Evolutionary conservation across 2,797 vertebrate genomes (phyloP).

Genomic region (Setipinna tenuifilis): DNA sequence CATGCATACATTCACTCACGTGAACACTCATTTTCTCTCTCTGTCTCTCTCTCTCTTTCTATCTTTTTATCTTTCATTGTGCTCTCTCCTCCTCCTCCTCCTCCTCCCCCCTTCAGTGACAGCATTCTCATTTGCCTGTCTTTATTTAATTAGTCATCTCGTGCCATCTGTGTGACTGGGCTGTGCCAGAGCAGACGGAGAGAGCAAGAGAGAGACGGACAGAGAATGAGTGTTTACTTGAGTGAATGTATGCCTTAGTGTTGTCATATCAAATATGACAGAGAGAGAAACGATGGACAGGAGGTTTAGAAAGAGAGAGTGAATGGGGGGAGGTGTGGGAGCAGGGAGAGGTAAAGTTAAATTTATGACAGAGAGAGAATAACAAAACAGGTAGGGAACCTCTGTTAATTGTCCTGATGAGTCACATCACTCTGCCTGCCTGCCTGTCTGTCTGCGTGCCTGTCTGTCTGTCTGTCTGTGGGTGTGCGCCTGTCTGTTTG

Average conservation of each 20-base stretch:
- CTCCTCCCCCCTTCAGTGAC: constrained; percentile 18
- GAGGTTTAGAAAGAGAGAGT: constrained; percentile 20
- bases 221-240: background rate
- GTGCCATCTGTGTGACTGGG: constrained; percentile 53
- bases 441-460: constrained; percentile 39
- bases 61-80: background rate
- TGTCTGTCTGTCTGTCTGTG: constrained; percentile 42
- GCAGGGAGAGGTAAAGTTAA: background rate
- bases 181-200: constrained; percentile 30
- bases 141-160: constrained; percentile 53
- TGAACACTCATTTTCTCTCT: background rate
- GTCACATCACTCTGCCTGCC: background rate
- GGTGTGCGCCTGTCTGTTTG: constrained; percentile 45
- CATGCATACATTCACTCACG: background rate
- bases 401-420: background rate
- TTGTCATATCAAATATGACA: constrained; percentile 30
- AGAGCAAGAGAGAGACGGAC: background rate
- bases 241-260: background rate
- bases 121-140: constrained; percentile 34
- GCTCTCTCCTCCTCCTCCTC: background rate
- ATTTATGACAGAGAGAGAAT: too few relatives aligned
- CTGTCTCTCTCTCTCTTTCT: background rate
- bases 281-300: background rate
- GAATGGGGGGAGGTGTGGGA: background rate
- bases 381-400: background rate